A percentile compares a stretch with the other conserved stretches of the same genome.
These are phyloP conservation scores for Crematogaster levior DNA, from an alignment of 2,888 invertebrate species.

Conservation along the genomic window DNA sequence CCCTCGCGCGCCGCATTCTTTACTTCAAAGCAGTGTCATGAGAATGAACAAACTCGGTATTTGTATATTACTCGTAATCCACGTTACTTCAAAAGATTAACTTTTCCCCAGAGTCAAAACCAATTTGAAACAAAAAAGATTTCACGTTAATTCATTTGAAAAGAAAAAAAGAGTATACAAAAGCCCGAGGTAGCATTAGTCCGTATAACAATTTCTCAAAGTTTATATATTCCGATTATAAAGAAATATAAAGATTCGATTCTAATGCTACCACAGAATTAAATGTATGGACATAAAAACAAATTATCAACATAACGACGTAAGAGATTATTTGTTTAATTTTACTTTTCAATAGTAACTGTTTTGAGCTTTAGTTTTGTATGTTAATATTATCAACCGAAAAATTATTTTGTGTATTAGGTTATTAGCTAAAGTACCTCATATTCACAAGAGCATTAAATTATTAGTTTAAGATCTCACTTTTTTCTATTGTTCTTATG, in stretches of 20 bases:
- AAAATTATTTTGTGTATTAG: conserved; percentile 7
- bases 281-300: conserved; percentile 74
- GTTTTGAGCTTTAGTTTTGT: not conserved
- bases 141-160: conserved; percentile 56
- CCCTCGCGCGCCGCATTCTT: conserved; percentile 86
- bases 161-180: conserved; percentile 14
- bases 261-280: conserved; percentile 66
- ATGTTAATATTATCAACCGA: not conserved
- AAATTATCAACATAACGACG: conserved; percentile 29
- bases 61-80: conserved; percentile 86
- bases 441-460: not conserved
- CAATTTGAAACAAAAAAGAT: conserved; percentile 57
- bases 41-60: conserved; percentile 86
- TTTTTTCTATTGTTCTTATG: conserved; percentile 66
- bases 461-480: conserved; percentile 35
- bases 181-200: conserved; percentile 66
- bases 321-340: not conserved
- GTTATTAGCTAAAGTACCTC: not conserved
- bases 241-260: conserved; percentile 55
- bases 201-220: conserved; percentile 52
- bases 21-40: conserved; percentile 85
- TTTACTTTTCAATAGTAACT: conserved; percentile 14
- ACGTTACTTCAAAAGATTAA: conserved; percentile 85
- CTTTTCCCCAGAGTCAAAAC: conserved; percentile 78
- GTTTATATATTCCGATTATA: conserved; percentile 59